Conservation (phyloP, 2,797 vertebrate genomes). For the Coracias cyanogaster region DNA sequence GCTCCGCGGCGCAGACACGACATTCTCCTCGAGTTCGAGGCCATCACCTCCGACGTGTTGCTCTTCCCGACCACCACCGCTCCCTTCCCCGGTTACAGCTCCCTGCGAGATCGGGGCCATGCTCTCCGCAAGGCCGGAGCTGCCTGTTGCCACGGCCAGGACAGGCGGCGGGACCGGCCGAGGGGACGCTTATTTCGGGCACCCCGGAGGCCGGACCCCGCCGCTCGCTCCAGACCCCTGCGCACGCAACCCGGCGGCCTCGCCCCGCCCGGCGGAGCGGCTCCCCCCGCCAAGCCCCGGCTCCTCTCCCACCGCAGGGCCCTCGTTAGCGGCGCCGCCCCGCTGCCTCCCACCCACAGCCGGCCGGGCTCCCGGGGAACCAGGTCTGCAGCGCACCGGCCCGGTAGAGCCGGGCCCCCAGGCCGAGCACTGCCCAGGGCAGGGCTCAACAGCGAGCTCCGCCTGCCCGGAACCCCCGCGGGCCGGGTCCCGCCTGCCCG, state of each 20-base stretch:
- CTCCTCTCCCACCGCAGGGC: background rate
- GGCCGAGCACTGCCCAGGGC: background rate
- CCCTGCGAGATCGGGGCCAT: background rate
- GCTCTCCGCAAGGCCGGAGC: background rate
- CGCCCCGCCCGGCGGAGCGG: background rate
- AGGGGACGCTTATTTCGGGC: background rate
- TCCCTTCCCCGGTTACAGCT: background rate
- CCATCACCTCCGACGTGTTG: rapidly evolving
- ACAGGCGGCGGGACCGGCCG: background rate
- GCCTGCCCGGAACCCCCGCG: too few species aligned
- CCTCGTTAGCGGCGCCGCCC: background rate
- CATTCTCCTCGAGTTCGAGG: rapidly evolving
- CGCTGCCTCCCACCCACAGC: too few species aligned
- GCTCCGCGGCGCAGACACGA: rapidly evolving
- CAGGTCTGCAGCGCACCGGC: background rate
- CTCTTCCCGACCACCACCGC: rapidly evolving
- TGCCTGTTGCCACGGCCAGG: background rate
- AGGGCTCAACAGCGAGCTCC: background rate
- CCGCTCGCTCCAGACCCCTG: background rate
- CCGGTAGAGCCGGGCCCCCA: background rate
- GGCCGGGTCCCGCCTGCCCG: background rate
- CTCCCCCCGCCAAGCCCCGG: background rate
- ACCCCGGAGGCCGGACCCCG: background rate
- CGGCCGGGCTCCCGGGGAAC: background rate
- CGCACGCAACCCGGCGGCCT: background rate